These are phyloP conservation scores for Digitonthophagus gazella DNA, from an alignment of 2,888 invertebrate species.

Conservation along the genomic window DNA sequence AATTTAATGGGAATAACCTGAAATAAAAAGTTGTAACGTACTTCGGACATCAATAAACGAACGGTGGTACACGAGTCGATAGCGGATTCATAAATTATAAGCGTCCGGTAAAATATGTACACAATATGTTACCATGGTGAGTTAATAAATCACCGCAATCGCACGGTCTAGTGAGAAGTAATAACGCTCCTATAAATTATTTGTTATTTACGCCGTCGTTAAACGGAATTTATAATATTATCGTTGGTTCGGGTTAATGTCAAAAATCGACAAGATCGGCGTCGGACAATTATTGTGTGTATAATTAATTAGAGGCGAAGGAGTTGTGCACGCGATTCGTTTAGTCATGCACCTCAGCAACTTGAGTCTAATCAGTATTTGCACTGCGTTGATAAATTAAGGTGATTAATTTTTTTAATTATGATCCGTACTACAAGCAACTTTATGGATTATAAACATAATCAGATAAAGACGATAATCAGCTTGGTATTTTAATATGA, in stretches of 20 bases:
- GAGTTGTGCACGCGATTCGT: background rate
- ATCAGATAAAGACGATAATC: too few relatives aligned
- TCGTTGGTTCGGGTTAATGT: background rate
- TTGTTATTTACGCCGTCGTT: background rate
- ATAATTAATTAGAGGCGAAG: background rate
- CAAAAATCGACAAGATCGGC: background rate
- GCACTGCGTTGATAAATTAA: background rate
- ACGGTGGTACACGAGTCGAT: background rate
- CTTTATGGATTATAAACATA: too few relatives aligned
- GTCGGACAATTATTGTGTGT: background rate
- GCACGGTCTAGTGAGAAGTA: background rate
- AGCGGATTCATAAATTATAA: background rate
- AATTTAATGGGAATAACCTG: background rate
- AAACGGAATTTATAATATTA: background rate
- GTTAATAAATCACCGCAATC: background rate
- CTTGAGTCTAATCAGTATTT: background rate
- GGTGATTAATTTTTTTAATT: background rate
- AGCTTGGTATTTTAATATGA: too few relatives aligned
- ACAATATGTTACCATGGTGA: background rate
- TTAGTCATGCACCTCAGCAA: background rate
- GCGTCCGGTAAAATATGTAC: background rate
- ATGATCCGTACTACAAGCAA: too few relatives aligned
- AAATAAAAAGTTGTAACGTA: background rate
- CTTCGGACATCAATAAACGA: background rate
- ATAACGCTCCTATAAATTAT: background rate